A percentile compares a stretch with the other conserved stretches of the same genome.
Evolutionary conservation across 2,797 vertebrate genomes (phyloP).

Genomic region (Gila robusta): DNA sequence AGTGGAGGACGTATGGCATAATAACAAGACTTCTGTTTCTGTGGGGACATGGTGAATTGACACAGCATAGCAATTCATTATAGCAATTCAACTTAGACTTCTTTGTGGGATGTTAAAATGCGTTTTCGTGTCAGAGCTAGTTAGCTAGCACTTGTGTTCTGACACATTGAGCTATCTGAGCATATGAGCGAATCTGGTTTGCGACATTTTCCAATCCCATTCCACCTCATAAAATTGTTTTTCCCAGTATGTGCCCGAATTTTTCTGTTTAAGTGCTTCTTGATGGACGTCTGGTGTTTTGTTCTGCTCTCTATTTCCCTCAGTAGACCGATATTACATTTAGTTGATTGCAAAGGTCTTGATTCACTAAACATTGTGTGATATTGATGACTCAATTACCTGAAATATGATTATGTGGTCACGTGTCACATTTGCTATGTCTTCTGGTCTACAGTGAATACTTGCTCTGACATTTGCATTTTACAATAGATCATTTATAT

Average conservation of each 20-base stretch:
- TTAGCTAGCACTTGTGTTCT: not conserved
- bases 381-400: slow-evolving; percentile 7
- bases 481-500: not conserved
- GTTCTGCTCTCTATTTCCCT: not conserved
- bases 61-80: not conserved
- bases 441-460: not conserved
- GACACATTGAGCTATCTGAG: not conserved
- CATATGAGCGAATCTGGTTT: not conserved
- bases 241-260: not conserved
- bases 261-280: not conserved
- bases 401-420: not conserved
- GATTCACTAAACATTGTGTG: not conserved
- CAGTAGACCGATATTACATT: not conserved
- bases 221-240: not conserved
- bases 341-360: not conserved
- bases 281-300: not conserved
- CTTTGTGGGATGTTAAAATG: not conserved
- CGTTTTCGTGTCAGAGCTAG: not conserved
- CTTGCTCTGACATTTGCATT: not conserved
- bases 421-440: not conserved
- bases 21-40: slow-evolving; percentile 3
- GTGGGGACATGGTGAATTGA: not conserved
- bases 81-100: not conserved
- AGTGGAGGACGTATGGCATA: slow-evolving; percentile 9
- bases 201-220: not conserved